Evolutionary conservation across 2,888 invertebrate genomes (phyloP).

Genomic region (Apomyelois bistriatella): DNA sequence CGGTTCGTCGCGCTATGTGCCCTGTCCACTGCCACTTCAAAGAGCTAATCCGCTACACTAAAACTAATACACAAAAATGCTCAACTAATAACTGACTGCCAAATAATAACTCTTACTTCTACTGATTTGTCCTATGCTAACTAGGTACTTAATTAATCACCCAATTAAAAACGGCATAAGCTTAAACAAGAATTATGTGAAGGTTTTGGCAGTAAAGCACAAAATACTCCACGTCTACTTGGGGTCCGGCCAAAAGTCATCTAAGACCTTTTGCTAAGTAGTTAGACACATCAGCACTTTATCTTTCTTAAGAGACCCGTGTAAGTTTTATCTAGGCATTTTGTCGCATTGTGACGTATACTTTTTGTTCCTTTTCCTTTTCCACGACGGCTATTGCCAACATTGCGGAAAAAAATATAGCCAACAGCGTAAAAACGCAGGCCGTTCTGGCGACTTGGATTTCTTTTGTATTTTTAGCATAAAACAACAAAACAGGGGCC

Average conservation of each 20-base stretch:
- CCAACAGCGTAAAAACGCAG: background rate
- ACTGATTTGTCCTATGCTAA: too few species aligned
- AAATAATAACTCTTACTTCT: too few species aligned
- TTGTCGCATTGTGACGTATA: slow-evolving; percentile 12
- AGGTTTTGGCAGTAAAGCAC: background rate
- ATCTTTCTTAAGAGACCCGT: slow-evolving; percentile 8
- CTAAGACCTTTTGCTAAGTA: slow-evolving; percentile 6
- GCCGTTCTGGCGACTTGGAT: background rate
- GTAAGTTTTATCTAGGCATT: slow-evolving; percentile 9
- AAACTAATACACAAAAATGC: too few species aligned
- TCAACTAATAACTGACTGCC: too few species aligned
- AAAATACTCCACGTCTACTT: background rate
- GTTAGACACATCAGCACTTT: slow-evolving; percentile 7
- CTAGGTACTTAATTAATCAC: too few species aligned
- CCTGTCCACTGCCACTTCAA: too few species aligned
- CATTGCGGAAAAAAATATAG: slow-evolving; percentile 4
- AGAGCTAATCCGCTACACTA: too few species aligned
- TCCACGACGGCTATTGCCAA: background rate
- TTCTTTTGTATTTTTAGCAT: background rate
- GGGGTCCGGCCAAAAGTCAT: background rate
- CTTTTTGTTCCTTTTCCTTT: slow-evolving; percentile 4
- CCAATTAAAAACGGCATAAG: too few species aligned
- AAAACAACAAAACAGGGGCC: too few species aligned
- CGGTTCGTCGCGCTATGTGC: too few species aligned
- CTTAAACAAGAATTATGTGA: background rate